These are phyloP conservation scores for Drosophila lacertosa DNA, from an alignment of 1,140 invertebrate genomes.

Conservation along the genomic window DNA sequence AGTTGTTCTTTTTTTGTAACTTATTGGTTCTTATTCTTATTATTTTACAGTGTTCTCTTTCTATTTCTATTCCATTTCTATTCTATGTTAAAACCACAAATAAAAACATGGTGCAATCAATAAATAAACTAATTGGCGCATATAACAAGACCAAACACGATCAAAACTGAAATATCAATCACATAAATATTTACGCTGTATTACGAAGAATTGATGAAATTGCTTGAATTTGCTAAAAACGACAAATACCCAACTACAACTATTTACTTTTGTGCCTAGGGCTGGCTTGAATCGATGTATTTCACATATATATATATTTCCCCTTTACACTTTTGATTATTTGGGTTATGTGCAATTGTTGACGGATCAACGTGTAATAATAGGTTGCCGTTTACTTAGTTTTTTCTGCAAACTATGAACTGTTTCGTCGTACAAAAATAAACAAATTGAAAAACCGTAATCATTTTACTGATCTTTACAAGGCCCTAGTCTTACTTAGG, in stretches of 20 bases:
- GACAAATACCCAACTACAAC: constrained; percentile 20
- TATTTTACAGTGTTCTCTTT: constrained; percentile 9
- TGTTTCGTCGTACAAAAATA: neutral
- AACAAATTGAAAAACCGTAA: neutral
- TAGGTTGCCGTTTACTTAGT: constrained; percentile 17
- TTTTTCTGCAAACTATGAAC: constrained; percentile 7
- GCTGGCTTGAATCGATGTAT: constrained; percentile 12
- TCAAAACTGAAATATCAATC: constrained; percentile 29
- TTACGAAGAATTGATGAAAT: constrained; percentile 12
- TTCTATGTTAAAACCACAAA: constrained; percentile 11
- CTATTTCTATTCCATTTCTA: constrained; percentile 26
- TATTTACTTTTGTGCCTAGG: constrained; percentile 25
- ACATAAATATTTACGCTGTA: constrained; percentile 10
- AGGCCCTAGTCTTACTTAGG: constrained; percentile 11
- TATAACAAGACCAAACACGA: constrained; percentile 34
- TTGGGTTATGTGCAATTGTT: neutral
- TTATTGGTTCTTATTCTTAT: constrained; percentile 21
- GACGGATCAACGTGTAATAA: constrained; percentile 1
- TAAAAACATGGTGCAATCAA: constrained; percentile 39
- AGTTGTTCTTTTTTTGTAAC: constrained; percentile 16
- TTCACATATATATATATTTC: neutral
- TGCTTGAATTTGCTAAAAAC: constrained; percentile 19
- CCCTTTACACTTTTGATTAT: neutral
- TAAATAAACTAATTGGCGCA: constrained; percentile 41
- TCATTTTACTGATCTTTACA: neutral